phyloP scores from a whole-genome alignment of 2,888 invertebrate genomes.

The Hemaris fuciformis region DNA sequence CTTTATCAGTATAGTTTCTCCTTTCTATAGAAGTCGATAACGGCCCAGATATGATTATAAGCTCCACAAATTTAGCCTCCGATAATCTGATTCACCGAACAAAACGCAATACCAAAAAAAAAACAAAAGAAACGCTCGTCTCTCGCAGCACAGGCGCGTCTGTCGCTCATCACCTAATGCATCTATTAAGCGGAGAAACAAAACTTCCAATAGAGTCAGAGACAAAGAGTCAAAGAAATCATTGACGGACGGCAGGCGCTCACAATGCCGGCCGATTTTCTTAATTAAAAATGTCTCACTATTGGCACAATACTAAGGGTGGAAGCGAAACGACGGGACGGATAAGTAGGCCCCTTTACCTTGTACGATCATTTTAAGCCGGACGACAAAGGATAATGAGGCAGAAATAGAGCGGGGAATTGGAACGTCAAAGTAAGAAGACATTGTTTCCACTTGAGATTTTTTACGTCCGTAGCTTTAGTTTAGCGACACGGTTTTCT shows the following conservation, averaged over 20 bases:
- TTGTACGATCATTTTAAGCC: conserved; percentile 5
- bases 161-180: conserved; percentile 59
- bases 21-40: too few species aligned
- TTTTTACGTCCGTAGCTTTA: too few species aligned
- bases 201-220: conserved; percentile 51
- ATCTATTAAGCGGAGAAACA: conserved; percentile 43
- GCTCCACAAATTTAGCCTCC: background rate
- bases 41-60: background rate
- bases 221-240: conserved; percentile 64
- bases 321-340: background rate
- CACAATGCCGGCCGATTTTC: conserved; percentile 66
- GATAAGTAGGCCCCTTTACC: conserved; percentile 9
- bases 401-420: background rate
- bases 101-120: background rate
- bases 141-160: background rate
- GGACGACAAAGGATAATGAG: background rate
- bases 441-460: too few species aligned
- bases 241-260: conserved; percentile 44
- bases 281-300: conserved; percentile 78
- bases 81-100: background rate
- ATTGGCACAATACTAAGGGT: conserved; percentile 40
- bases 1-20: too few species aligned
- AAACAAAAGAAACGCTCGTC: background rate
- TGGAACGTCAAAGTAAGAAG: background rate
- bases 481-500: too few species aligned